Evolutionary conservation across 2,888 invertebrate genomes (phyloP), one percentile per base, ranked within the genome.

Genomic region (Crematogaster levior): DNA sequence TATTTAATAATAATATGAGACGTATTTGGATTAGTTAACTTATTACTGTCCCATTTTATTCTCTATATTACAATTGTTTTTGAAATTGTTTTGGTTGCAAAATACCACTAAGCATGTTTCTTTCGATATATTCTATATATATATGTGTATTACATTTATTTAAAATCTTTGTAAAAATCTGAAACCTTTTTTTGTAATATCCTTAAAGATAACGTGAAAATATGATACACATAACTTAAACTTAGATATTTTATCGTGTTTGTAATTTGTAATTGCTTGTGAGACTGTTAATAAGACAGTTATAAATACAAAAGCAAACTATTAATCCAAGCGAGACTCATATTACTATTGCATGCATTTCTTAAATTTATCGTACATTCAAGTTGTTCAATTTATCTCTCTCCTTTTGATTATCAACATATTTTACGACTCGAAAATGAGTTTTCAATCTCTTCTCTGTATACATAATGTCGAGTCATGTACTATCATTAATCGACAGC

Each of bases 341-440:
- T 74, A 61, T 56, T 61, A 61, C 3, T 61, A 74, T 37, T 53
- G 3, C 21, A 61, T 18, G 34, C 34, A 48, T 61, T 48, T 48
- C 4, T 61, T 61, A 24, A 5, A 37, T 48, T 60, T 74, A 24
- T 61, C 73, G 18, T 73, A 60, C 30, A 46, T 34, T 43, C 61
- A 37, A 60, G 21, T 61, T 18, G 24, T 34, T 34, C 34, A 48
- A 74, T 24, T 74, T 46, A 34, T 61, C 48, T 48, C 12, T 61
- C 34, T 61, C 37, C 27, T 61, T 74, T 72, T 74, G 74, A 74
- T 74, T 61, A 61, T 61, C 46, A 61, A 61, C 61, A 61, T 61
- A 51, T 73, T 43, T 65, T 75, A 34, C 24, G 18, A 34, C 3
- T 53, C 34, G 40, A 53, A 9, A 75, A 48, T 34, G n/a, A 63